These are phyloP conservation scores for Phyllostomus hastatus DNA, from an alignment of 2,113 vertebrate genomes.

Conservation along the genomic window DNA sequence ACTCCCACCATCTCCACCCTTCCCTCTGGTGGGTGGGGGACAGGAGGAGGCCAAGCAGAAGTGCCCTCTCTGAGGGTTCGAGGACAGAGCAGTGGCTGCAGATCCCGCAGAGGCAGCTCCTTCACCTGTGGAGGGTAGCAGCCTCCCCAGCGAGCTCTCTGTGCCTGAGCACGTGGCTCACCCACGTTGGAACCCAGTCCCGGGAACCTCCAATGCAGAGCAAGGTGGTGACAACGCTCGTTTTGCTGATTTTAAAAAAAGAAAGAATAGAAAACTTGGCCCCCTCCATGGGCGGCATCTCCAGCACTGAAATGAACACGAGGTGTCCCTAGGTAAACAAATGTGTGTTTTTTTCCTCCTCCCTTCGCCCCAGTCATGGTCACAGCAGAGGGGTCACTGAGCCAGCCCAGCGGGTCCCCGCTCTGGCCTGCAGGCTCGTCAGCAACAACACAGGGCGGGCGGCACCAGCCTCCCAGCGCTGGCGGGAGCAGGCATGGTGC, in stretches of 20 bases:
- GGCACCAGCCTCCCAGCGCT: rapidly evolving
- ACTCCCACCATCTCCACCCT: background rate
- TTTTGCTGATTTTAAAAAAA: background rate
- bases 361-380: background rate
- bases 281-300: background rate
- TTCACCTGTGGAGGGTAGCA: background rate
- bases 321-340: background rate
- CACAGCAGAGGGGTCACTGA: background rate
- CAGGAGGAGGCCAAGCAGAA: too few relatives aligned
- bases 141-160: background rate
- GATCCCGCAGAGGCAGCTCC: rapidly evolving
- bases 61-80: background rate
- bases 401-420: background rate
- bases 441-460: rapidly evolving
- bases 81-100: background rate
- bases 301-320: background rate
- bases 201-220: background rate
- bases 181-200: background rate
- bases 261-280: too few relatives aligned
- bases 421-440: background rate
- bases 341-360: background rate
- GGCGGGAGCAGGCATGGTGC: rapidly evolving
- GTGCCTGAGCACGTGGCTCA: background rate
- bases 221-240: background rate
- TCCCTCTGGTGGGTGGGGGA: background rate